Conservation (phyloP, 2,113 vertebrate species). For the Poeciliopsis occidentalis region DNA sequence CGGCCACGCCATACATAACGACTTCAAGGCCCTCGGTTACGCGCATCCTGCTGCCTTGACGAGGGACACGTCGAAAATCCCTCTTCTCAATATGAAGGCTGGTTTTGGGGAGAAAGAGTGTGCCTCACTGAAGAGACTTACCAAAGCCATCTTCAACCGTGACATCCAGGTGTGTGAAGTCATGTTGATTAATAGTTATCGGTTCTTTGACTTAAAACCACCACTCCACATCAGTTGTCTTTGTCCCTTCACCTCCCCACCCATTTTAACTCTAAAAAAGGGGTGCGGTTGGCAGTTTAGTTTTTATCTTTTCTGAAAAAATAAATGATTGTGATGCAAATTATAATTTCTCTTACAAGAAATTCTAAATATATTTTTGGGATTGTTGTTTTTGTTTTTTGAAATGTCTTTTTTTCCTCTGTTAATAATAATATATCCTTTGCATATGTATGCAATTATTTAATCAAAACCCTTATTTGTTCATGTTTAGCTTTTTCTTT, state of each 20-base stretch:
- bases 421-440: background rate
- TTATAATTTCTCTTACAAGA: background rate
- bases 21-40: slow-evolving; percentile 89
- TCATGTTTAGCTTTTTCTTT: background rate
- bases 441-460: background rate
- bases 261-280: background rate
- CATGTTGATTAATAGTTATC: background rate
- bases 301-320: background rate
- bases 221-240: too few species aligned
- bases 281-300: background rate
- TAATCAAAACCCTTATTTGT: background rate
- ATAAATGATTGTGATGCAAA: background rate
- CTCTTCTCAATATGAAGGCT: slow-evolving; percentile 84
- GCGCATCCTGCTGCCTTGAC: slow-evolving; percentile 83
- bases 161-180: slow-evolving; percentile 88
- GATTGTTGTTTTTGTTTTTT: background rate
- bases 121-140: slow-evolving; percentile 86
- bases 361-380: background rate
- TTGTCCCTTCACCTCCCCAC: too few species aligned
- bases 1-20: slow-evolving; percentile 89
- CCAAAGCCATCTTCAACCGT: slow-evolving; percentile 85
- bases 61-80: slow-evolving; percentile 87
- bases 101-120: slow-evolving; percentile 74
- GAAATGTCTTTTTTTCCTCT: background rate
- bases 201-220: too few species aligned